Base-by-base conservation (phyloP, 1,140 invertebrate species). In the Thaumetopoea pityocampa region DNA sequence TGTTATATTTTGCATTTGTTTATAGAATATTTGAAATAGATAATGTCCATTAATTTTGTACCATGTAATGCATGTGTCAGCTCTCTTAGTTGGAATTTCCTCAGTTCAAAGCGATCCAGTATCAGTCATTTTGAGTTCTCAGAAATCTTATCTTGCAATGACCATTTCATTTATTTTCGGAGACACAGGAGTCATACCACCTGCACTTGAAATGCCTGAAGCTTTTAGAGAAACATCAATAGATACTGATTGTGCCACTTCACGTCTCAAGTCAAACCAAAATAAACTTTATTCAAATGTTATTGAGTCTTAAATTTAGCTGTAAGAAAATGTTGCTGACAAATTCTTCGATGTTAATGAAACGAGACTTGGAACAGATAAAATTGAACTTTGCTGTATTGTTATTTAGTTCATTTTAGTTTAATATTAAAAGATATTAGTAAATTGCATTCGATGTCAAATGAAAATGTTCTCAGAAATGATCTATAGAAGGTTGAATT, bases 81-180 rank as follows among this genome's bases (percentile, higher is more conserved):
- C 27, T 9, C 9, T 40, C 24, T 24, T 41, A 19, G 24, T 23
- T 41, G 37, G 37, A 23, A 45, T 41, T 45, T 45, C 49, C 42
- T 51, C 14, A 12, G 29, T 37, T 46, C 32, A 46, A 46, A 51
- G 49, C 30, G 28, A 12, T 18, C 26, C 27, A 37, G 38, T 35
- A 50, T 43, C 41, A 54, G 26, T 50, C 29, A 49, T 34, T n/a
- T 27, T 51, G 26, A 33, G 37, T 40, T 32, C 45, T 20, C 22
- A 53, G 43, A 47, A 48, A 58, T 66, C 47, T 73, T 69, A 77
- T 73, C 70, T 67, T 41, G 53, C 72, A 76, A 70, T 73, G 64
- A 77, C 57, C 67, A 73, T 76, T 70, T 68, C 57, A 76, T 78
- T 83, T 83, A 83, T 83, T 79, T 83, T 83, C 40, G 74, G 79